Evolutionary conservation across 2,888 invertebrate genomes (phyloP).

Genomic region (Drosophila recens): DNA sequence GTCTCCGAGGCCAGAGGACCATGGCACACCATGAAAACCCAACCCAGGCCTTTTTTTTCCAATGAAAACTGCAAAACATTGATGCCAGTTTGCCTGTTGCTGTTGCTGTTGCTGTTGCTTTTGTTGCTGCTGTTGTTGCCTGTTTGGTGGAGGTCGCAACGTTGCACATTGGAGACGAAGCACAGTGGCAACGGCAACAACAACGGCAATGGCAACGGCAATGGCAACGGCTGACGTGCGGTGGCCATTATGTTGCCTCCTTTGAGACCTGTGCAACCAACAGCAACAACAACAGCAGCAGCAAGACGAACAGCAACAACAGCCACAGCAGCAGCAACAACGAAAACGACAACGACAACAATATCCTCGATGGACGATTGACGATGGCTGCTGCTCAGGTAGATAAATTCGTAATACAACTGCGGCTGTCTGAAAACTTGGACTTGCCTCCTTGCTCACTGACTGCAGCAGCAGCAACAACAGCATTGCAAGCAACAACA

Average conservation of each 20-base stretch:
- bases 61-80: constrained; percentile 70
- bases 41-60: constrained; percentile 62
- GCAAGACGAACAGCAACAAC: constrained; percentile 35
- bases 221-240: constrained; percentile 66
- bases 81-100: constrained; percentile 39
- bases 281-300: constrained; percentile 34
- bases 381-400: constrained; percentile 82
- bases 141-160: constrained; percentile 45
- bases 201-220: constrained; percentile 31
- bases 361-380: constrained; percentile 73
- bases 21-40: constrained; percentile 7
- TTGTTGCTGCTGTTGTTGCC: constrained; percentile 17
- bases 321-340: constrained; percentile 47
- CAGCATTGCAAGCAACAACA: constrained; percentile 15
- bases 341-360: constrained; percentile 44
- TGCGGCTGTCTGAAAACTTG: constrained; percentile 64
- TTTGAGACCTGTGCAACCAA: constrained; percentile 64
- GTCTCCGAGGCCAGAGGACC: constrained; percentile 1
- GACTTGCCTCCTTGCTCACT: constrained; percentile 29
- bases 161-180: constrained; percentile 41
- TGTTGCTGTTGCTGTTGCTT: background rate
- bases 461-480: constrained; percentile 26
- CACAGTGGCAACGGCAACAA: constrained; percentile 47
- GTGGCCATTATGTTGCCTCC: constrained; percentile 80
- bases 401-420: constrained; percentile 80